These are phyloP conservation scores for Ceramica pisi DNA, from an alignment of 2,888 invertebrate species.

Conservation along the genomic window DNA sequence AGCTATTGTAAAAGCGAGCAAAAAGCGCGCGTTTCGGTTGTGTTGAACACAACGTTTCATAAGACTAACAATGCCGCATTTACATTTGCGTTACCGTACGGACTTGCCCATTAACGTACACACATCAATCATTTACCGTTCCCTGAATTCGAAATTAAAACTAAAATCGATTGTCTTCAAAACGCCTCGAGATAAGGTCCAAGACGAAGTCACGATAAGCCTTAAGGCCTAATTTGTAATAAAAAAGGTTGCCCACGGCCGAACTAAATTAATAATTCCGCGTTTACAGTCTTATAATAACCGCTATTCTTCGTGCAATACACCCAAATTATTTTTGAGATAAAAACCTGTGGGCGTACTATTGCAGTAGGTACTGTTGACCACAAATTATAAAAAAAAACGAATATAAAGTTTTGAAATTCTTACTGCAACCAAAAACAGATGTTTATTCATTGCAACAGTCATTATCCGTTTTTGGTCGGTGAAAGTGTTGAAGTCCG, in stretches of 20 bases:
- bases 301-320: conserved; percentile 71
- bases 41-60: conserved; percentile 41
- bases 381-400: conserved; percentile 28
- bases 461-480: conserved; percentile 40
- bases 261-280: conserved; percentile 76
- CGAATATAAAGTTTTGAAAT: conserved; percentile 31
- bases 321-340: conserved; percentile 68
- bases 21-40: conserved; percentile 40
- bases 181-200: conserved; percentile 69
- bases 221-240: conserved; percentile 65
- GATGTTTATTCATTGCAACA: conserved; percentile 21
- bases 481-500: conserved; percentile 42
- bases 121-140: conserved; percentile 64
- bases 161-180: conserved; percentile 58
- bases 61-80: conserved; percentile 26
- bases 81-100: conserved; percentile 31
- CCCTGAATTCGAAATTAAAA: conserved; percentile 56
- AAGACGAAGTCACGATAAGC: conserved; percentile 74
- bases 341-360: conserved; percentile 73
- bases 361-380: conserved; percentile 60
- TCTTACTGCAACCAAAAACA: conserved; percentile 38
- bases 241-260: conserved; percentile 72
- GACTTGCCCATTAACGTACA: conserved; percentile 44
- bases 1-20: conserved; percentile 50
- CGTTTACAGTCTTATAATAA: conserved; percentile 73